phyloP scores from a whole-genome alignment of 2,888 invertebrate genomes.

The Ennomos fuscantarius region DNA sequence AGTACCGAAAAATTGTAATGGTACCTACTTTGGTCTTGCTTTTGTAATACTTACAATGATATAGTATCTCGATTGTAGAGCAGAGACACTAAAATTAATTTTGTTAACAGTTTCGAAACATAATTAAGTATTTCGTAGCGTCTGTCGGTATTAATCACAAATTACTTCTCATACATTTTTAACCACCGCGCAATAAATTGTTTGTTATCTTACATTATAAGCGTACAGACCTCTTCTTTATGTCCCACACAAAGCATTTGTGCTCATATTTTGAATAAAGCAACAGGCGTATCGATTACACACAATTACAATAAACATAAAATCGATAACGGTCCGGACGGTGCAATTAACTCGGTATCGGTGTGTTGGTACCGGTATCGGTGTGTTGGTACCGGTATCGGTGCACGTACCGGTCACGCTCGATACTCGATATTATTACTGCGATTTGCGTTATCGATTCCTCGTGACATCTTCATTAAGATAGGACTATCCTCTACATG shows the following conservation, averaged over 20 bases:
- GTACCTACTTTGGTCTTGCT: too few relatives aligned
- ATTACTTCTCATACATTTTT: slow-evolving; percentile 12
- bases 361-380: slow-evolving; percentile 24
- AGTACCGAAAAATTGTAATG: too few relatives aligned
- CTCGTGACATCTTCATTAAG: slow-evolving; percentile 64
- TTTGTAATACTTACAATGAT: too few relatives aligned
- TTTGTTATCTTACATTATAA: slow-evolving; percentile 7
- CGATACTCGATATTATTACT: slow-evolving; percentile 23
- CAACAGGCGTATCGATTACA: slow-evolving; percentile 38
- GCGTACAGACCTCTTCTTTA: slow-evolving; percentile 15
- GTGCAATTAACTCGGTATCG: slow-evolving; percentile 53
- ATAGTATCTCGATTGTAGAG: too few relatives aligned
- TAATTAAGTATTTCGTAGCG: slow-evolving; percentile 1
- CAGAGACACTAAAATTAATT: too few relatives aligned
- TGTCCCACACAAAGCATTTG: slow-evolving; percentile 19
- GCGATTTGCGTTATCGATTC: slow-evolving; percentile 52
- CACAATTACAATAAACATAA: slow-evolving; percentile 44
- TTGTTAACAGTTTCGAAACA: too few relatives aligned
- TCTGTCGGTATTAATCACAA: slow-evolving; percentile 12
- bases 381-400: slow-evolving; percentile 23
- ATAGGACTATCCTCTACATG: slow-evolving; percentile 29
- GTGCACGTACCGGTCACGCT: slow-evolving; percentile 40
- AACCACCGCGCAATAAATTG: slow-evolving; percentile 12
- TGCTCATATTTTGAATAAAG: slow-evolving; percentile 19
- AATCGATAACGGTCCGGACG: slow-evolving; percentile 38